Conservation (phyloP, 2,797 vertebrate genomes). For the Pseudopleuronectes americanus region DNA sequence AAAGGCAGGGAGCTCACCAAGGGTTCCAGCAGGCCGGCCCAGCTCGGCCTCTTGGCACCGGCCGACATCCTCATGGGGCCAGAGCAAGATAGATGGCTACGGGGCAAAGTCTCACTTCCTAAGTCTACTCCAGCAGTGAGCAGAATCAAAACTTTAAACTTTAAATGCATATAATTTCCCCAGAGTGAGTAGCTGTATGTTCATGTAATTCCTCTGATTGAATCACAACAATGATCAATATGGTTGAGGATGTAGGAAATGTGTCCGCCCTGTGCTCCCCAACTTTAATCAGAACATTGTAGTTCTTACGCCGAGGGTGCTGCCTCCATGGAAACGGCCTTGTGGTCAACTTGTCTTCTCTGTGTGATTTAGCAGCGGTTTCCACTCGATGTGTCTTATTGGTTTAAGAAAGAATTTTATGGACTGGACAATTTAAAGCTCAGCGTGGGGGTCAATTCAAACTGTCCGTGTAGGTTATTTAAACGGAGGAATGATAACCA, state of each 20-base stretch:
- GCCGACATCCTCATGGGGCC: conserved; percentile 66
- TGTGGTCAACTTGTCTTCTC: conserved; percentile 70
- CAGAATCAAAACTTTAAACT: conserved; percentile 45
- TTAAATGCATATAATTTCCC: conserved; percentile 30
- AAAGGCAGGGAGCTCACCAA: conserved; percentile 76
- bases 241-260: conserved; percentile 39
- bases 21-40: conserved; percentile 69
- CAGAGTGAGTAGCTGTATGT: conserved; percentile 7
- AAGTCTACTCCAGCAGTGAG: conserved; percentile 46
- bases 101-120: conserved; percentile 72
- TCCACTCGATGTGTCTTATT: conserved; percentile 65
- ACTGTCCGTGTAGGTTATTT: conserved; percentile 35
- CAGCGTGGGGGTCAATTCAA: conserved; percentile 39
- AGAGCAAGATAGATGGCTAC: conserved; percentile 73
- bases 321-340: conserved; percentile 79
- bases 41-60: conserved; percentile 73
- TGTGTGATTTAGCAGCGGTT: conserved; percentile 67
- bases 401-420: conserved; percentile 68
- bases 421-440: conserved; percentile 63
- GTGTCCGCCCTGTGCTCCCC: conserved; percentile 42
- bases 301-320: conserved; percentile 81
- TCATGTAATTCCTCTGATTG: conserved; percentile 12
- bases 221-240: conserved; percentile 39
- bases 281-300: conserved; percentile 63
- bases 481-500: conserved; percentile 13